Percentiles rank a stretch among this genome's conserved stretches.
Conservation (phyloP, 2,888 invertebrate species). For the Melieria omissa region DNA sequence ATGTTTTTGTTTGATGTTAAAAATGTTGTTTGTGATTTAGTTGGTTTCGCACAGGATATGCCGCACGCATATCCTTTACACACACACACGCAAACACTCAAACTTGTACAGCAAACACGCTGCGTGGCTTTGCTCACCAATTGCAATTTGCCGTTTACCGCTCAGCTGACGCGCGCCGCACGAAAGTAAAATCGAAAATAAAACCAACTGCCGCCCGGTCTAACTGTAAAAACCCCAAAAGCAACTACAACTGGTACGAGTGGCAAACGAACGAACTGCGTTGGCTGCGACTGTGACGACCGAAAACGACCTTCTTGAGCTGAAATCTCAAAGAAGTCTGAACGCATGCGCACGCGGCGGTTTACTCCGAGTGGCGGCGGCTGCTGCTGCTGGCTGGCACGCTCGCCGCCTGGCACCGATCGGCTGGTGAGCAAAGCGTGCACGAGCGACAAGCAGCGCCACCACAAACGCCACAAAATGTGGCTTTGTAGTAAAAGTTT, state of each 20-base stretch:
- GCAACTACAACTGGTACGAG: constrained; percentile 6
- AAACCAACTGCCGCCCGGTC: constrained; percentile 25
- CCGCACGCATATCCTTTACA: too few relatives aligned
- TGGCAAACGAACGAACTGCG: constrained; percentile 14
- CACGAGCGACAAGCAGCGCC: neutral
- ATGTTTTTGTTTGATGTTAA: too few relatives aligned
- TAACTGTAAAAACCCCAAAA: constrained; percentile 42
- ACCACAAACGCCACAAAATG: constrained; percentile 23
- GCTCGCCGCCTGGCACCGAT: constrained; percentile 32
- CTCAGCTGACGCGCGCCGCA: constrained; percentile 34
- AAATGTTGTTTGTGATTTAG: too few relatives aligned
- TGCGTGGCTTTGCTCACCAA: too few relatives aligned
- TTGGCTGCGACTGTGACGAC: constrained; percentile 42
- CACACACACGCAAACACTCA: too few relatives aligned
- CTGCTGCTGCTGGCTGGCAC: constrained; percentile 12
- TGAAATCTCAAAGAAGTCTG: constrained; percentile 68
- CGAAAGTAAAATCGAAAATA: constrained; percentile 38
- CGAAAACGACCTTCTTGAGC: constrained; percentile 67
- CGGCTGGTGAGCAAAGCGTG: neutral
- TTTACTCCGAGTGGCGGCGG: constrained; percentile 45
- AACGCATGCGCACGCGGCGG: constrained; percentile 53
- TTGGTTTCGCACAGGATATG: too few relatives aligned
- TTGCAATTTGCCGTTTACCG: constrained; percentile 6
- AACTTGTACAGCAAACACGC: too few relatives aligned
- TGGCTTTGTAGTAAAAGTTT: constrained; percentile 44